phyloP scores from a whole-genome alignment of 1,140 invertebrate species.

The Calephelis virginiensis region DNA sequence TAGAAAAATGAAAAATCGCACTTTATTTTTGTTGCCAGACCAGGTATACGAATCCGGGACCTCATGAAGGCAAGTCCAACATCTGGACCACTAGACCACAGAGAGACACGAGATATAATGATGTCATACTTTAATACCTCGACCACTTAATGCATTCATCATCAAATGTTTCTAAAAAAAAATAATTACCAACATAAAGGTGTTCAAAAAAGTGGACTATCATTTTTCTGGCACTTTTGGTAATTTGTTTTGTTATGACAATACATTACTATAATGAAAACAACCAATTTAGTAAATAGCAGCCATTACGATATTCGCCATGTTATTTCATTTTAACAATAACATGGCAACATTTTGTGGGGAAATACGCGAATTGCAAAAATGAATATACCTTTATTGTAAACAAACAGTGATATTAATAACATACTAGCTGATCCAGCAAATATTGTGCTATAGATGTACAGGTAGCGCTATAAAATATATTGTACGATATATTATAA shows the following conservation, averaged over 20 bases:
- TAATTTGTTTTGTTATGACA: constrained; percentile 11
- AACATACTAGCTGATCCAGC: no score
- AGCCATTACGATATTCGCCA: constrained; percentile 1
- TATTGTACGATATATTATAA: no score
- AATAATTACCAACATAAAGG: background rate
- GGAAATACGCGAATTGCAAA: background rate
- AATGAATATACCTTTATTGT: background rate
- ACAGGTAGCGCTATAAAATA: no score
- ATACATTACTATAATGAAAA: constrained; percentile 15
- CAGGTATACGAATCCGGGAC: no score
- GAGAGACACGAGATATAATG: no score
- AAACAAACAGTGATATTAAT: no score
- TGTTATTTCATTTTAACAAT: constrained; percentile 10
- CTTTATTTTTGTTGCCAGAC: no score
- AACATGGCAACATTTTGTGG: background rate
- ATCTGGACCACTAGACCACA: no score
- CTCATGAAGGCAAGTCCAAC: no score
- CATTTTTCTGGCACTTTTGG: background rate
- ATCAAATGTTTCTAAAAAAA: background rate
- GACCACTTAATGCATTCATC: background rate
- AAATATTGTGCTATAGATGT: no score
- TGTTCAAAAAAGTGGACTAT: constrained; percentile 6
- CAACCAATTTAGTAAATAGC: constrained; percentile 13
- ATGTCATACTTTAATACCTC: background rate
- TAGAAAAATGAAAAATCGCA: no score